These are phyloP conservation scores for Geodia barretti DNA, from an alignment of 37 sponge, comb jelly and placozoan species.

Conservation along the genomic window DNA sequence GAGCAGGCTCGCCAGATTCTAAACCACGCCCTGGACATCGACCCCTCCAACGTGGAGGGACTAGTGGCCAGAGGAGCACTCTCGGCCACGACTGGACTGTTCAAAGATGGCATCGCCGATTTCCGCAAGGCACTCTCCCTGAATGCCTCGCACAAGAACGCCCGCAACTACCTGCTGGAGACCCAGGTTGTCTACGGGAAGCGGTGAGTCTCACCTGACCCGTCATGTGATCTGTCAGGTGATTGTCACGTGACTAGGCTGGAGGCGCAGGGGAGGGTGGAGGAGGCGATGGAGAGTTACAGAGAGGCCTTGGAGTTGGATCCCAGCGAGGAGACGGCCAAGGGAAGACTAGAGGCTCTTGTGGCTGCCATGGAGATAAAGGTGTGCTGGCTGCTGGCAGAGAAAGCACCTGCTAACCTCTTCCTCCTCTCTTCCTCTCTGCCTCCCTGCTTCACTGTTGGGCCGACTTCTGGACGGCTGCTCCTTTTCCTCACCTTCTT, in stretches of 20 bases:
- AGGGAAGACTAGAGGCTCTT: conserved; percentile 25
- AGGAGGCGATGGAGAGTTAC: conserved; percentile 54
- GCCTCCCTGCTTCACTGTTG: neutral
- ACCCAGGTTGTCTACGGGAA: conserved; percentile 67
- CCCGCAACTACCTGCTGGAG: conserved; percentile 70
- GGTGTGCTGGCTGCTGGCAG: conserved; percentile 33
- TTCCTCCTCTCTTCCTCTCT: neutral
- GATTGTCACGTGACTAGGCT: conserved; percentile 24
- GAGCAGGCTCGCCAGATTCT: conserved; percentile 55
- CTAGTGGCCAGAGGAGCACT: conserved; percentile 85
- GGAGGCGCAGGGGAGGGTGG: conserved; percentile 43
- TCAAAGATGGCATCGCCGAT: conserved; percentile 54
- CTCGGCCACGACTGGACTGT: conserved; percentile 66
- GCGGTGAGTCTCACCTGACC: conserved; percentile 33
- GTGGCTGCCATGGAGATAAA: conserved; percentile 27
- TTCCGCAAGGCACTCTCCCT: conserved; percentile 63
- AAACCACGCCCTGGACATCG: conserved; percentile 78
- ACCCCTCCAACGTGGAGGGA: conserved; percentile 74
- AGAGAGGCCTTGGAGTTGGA: conserved; percentile 53
- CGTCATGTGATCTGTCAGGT: neutral
- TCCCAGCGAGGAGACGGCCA: conserved; percentile 40
- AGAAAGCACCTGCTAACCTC: conserved; percentile 10
- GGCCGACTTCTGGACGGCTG: too few species aligned
- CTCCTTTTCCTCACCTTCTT: too few species aligned
- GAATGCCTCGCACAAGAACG: conserved; percentile 67